Evolutionary conservation across 2,797 vertebrate species (phyloP), one percentile per base, ranked within the genome.

Genomic region (Chromis chromis): DNA sequence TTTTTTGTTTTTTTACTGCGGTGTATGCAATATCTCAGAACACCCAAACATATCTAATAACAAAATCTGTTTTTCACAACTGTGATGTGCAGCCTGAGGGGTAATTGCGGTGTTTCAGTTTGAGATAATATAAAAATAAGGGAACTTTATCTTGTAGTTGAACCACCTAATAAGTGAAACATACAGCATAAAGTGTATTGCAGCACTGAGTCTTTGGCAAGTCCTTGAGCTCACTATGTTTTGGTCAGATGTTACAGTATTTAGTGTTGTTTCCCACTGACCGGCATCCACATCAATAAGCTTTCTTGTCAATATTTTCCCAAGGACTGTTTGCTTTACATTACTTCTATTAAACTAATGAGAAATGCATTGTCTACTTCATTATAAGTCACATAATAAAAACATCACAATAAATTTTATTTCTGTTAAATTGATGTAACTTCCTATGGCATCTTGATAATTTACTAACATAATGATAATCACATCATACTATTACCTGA

Each of bases 11-110:
- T 49, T 7, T 49, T 40, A 9, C 52, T 65, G 19, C 19, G 25
- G 39, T 65, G 50, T 46, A 62, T 54, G 39, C 54, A 50, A 60
- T 58, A 77, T 71, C 60, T 76, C 19, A 14, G 25, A 73, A 86
- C 76, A 79, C 57, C 21, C 59, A 73, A 76, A 84, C 24, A 65
- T 65, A 74, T 48, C 70, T 87, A 85, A 87, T 89, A 78, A 73
- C 60, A 69, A 86, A 54, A 85, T 81, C 57, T 82, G 75, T 78
- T 72, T 81, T 63, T 58, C 53, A 68, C 65, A 74, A 84, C 81
- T 86, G 69, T 77, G 24, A 65, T 66, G 63, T 66, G 60, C 54
- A 81, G 57, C 77, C 67, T 24, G 49, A 74, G 65, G 69, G 65
- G 44, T 76, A 83, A 85, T 83, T 79, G 60, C 57, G 64, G 61